Conservation (phyloP, 2,888 invertebrate genomes). For the Aelia acuminata region DNA sequence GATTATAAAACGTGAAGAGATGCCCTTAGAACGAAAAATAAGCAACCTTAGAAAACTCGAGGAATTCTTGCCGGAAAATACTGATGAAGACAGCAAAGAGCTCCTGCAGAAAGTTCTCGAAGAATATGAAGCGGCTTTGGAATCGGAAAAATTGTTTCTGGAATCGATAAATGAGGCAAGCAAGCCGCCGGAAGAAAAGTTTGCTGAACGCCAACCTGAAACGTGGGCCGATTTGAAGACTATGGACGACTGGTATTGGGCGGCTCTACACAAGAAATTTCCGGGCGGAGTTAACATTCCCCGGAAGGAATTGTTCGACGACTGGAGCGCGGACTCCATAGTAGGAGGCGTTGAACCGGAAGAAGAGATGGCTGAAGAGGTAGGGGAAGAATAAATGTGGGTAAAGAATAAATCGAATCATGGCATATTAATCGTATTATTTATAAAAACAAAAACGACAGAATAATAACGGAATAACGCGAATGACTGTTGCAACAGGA, state of each 20-base stretch:
- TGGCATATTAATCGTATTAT: too few species aligned
- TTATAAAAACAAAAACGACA: too few species aligned
- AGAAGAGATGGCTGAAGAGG: background rate
- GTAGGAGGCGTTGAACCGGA: background rate
- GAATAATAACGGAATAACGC: too few species aligned
- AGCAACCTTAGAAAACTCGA: background rate
- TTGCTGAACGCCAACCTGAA: background rate
- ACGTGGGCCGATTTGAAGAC: background rate
- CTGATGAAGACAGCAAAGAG: background rate
- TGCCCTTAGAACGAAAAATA: background rate
- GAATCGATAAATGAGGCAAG: background rate
- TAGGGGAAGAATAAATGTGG: background rate
- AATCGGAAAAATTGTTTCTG: background rate
- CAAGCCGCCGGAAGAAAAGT: background rate
- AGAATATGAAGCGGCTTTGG: background rate
- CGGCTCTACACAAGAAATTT: background rate
- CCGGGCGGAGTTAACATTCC: background rate
- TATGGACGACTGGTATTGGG: background rate
- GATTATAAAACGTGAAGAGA: background rate
- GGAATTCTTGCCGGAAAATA: background rate
- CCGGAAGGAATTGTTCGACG: background rate
- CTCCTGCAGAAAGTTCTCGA: background rate
- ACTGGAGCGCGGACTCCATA: background rate
- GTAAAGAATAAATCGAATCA: too few species aligned
- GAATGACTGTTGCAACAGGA: too few species aligned